Evolutionary conservation across 2,797 vertebrate genomes (phyloP).

Genomic region (Gobio occitaniae): DNA sequence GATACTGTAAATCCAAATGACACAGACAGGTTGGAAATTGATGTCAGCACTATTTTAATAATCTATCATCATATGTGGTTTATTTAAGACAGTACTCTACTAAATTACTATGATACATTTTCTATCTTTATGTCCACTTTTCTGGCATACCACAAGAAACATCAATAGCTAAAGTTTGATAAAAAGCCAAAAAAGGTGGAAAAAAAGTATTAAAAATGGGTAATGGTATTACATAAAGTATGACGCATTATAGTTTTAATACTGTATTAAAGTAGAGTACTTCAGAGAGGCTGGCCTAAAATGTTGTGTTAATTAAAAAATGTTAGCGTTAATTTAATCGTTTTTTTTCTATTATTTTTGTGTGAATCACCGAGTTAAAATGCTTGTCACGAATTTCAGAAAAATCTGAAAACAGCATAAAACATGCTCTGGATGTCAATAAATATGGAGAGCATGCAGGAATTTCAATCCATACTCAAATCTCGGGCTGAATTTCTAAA

Average conservation of each 20-base stretch:
- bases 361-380: background rate
- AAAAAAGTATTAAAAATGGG: background rate
- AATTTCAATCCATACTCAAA: slow-evolving; percentile 45
- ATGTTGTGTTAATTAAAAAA: background rate
- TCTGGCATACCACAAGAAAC: background rate
- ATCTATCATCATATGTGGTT: background rate
- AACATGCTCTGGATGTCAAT: background rate
- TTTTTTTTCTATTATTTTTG: too few species aligned
- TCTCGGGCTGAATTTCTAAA: background rate
- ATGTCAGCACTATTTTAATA: background rate
- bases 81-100: background rate
- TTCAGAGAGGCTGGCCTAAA: background rate
- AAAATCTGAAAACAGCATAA: background rate
- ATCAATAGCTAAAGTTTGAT: background rate
- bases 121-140: background rate
- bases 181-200: background rate
- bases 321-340: too few species aligned
- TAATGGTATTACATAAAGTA: background rate
- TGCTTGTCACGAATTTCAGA: background rate
- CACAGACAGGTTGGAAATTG: background rate
- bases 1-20: background rate
- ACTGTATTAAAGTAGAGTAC: background rate
- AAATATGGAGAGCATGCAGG: slow-evolving; percentile 33
- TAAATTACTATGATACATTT: background rate
- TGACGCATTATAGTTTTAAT: background rate